These are phyloP conservation scores for Bombus affinis DNA, from an alignment of 1,140 invertebrate species.

Conservation along the genomic window DNA sequence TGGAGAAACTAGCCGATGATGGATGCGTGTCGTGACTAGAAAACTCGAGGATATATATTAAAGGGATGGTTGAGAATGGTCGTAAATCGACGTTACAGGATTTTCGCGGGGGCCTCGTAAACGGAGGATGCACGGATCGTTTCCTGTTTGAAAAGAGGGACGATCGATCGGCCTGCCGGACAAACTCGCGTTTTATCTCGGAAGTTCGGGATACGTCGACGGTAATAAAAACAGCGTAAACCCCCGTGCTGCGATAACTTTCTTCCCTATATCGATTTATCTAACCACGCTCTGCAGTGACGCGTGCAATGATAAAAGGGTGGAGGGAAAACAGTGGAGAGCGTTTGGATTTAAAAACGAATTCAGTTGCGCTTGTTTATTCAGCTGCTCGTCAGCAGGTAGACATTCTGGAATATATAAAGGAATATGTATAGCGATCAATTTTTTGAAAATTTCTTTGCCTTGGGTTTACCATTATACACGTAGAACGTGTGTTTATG, in stretches of 20 bases:
- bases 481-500: too few relatives aligned
- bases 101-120: background rate
- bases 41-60: background rate
- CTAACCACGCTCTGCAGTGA: background rate
- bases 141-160: slow-evolving; percentile 2
- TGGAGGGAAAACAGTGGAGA: background rate
- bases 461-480: too few relatives aligned
- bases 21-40: background rate
- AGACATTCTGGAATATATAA: too few relatives aligned
- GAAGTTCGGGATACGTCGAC: slow-evolving; percentile 3
- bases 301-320: slow-evolving; percentile 18
- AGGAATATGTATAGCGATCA: too few relatives aligned
- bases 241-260: background rate
- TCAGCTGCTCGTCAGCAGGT: background rate
- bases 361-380: background rate
- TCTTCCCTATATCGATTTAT: slow-evolving; percentile 15
- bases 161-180: slow-evolving; percentile 9
- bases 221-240: slow-evolving; percentile 30
- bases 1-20: background rate
- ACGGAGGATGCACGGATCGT: background rate
- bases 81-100: background rate
- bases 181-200: slow-evolving; percentile 16
- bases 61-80: background rate
- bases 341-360: background rate
- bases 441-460: background rate